A percentile compares a stretch with the other conserved stretches of the same genome.
These are phyloP conservation scores for Serilophus lunatus DNA, from an alignment of 2,113 vertebrate genomes.

Conservation along the genomic window DNA sequence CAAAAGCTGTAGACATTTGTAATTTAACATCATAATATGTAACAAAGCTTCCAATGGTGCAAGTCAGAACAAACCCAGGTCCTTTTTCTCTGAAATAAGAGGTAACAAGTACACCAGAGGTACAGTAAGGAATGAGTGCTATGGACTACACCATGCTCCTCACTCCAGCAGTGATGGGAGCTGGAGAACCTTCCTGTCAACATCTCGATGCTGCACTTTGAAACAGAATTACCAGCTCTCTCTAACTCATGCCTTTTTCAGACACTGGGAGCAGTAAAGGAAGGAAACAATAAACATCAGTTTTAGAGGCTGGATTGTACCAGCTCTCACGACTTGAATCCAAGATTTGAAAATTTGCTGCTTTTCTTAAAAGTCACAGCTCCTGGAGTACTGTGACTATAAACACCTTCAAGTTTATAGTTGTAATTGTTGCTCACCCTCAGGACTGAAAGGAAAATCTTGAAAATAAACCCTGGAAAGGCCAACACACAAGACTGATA, in stretches of 20 bases:
- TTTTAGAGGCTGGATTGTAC: not conserved
- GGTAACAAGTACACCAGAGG: not conserved
- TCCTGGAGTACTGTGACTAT: not conserved
- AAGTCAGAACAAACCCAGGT: not conserved
- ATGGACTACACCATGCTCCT: fast-evolving
- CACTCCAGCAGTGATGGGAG: fast-evolving
- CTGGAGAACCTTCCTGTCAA: not conserved
- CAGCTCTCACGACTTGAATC: not conserved
- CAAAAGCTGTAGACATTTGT: not conserved
- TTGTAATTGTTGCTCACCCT: not conserved
- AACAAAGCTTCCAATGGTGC: not conserved
- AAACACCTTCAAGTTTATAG: not conserved
- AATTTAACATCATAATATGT: fast-evolving
- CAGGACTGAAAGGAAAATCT: not conserved
- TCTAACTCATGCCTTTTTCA: not conserved
- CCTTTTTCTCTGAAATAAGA: not conserved
- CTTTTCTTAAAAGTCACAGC: not conserved
- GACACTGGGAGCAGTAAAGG: not conserved
- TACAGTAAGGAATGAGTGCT: fast-evolving
- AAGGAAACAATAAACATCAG: not conserved
- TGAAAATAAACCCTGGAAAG: not conserved
- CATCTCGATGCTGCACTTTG: not conserved
- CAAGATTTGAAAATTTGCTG: not conserved
- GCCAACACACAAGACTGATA: not conserved
- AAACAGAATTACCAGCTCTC: not conserved